A percentile compares a stretch with the other conserved stretches of the same genome.
Evolutionary conservation across 1,140 invertebrate species (phyloP).

Genomic region (Hyles euphorbiae): DNA sequence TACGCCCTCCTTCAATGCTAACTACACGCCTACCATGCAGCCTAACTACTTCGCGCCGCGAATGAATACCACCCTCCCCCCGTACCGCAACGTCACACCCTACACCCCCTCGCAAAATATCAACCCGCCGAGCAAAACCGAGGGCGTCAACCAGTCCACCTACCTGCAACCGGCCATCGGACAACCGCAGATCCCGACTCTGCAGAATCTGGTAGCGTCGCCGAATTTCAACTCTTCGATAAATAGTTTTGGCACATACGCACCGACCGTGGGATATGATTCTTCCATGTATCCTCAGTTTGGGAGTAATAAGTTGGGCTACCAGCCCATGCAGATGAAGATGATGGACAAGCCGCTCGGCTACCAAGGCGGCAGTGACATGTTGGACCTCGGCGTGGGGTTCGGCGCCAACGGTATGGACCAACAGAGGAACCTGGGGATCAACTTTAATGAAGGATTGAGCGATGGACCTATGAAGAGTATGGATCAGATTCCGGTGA

Average conservation of each 20-base stretch:
- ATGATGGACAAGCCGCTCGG: conserved; percentile 33
- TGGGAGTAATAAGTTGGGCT: conserved; percentile 36
- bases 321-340: conserved; percentile 42
- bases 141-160: conserved; percentile 24
- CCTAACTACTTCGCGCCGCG: conserved; percentile 43
- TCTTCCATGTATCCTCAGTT: conserved; percentile 64
- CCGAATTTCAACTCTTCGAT: conserved; percentile 45
- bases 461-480: conserved; percentile 28
- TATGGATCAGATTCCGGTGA: conserved; percentile 39
- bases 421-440: conserved; percentile 30
- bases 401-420: conserved; percentile 38
- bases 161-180: conserved; percentile 42
- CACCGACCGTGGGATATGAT: conserved; percentile 45
- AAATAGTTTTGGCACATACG: conserved; percentile 39
- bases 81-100: conserved; percentile 36
- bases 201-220: conserved; percentile 50
- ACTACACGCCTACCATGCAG: conserved; percentile 29
- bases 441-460: conserved; percentile 38
- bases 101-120: conserved; percentile 36
- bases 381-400: conserved; percentile 30
- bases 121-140: conserved; percentile 30
- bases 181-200: conserved; percentile 41
- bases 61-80: conserved; percentile 31
- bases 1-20: conserved; percentile 32
- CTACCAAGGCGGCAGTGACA: conserved; percentile 34